Evolutionary conservation across 2,113 vertebrate species (phyloP).

Genomic region (Rousettus leschenaultii): DNA sequence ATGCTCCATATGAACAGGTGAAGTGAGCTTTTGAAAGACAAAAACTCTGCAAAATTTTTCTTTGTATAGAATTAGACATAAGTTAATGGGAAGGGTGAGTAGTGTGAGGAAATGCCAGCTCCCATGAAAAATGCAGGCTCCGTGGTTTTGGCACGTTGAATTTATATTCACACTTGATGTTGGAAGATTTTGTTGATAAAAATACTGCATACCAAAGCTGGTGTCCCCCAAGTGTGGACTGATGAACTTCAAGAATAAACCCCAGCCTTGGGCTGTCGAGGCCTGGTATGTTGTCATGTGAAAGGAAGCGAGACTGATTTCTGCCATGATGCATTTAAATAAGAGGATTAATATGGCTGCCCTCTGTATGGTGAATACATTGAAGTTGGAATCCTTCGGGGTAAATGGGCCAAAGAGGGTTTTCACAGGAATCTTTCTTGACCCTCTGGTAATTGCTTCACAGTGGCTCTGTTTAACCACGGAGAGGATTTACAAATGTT

Average conservation of each 20-base stretch:
- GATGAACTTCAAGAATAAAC: slow-evolving; percentile 18
- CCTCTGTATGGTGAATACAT: slow-evolving; percentile 56
- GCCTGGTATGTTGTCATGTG: slow-evolving; percentile 8
- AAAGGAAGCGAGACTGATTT: slow-evolving; percentile 62
- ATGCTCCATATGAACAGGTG: not conserved
- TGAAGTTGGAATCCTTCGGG: slow-evolving; percentile 54
- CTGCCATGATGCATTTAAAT: slow-evolving; percentile 71
- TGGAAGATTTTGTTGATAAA: not conserved
- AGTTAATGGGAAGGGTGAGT: too few relatives aligned
- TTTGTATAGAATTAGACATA: not conserved
- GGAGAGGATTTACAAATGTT: not conserved
- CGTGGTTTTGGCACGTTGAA: not conserved
- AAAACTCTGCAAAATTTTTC: not conserved
- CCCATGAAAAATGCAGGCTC: not conserved
- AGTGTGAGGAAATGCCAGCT: not conserved
- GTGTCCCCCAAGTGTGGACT: slow-evolving; percentile 42
- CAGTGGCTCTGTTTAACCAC: not conserved
- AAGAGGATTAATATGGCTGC: slow-evolving; percentile 52
- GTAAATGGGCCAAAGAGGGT: not conserved
- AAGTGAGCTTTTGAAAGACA: not conserved
- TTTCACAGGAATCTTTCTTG: not conserved
- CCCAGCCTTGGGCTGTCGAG: slow-evolving; percentile 39
- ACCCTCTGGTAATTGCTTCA: not conserved
- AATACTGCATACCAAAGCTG: not conserved
- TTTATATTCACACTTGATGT: not conserved